Percentiles rank a stretch among this genome's conserved stretches.
Conservation (phyloP, 2,797 vertebrate species). For the Crenuchus spilurus region DNA sequence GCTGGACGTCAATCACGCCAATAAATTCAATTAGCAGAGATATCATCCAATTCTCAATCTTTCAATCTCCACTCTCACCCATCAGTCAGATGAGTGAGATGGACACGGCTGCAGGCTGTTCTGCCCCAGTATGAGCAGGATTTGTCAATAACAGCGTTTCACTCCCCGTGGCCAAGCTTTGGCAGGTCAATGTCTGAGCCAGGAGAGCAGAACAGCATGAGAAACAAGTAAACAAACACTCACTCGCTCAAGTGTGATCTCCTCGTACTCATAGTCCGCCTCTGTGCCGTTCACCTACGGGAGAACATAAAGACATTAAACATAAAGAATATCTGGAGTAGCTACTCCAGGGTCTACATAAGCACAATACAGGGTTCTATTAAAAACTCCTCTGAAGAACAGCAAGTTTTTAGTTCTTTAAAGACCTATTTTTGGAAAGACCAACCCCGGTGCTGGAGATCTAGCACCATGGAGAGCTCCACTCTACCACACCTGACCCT, state of each 20-base stretch:
- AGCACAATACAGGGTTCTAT: too few species aligned
- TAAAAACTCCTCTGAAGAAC: too few species aligned
- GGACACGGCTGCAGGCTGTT: background rate
- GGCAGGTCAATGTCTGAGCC: background rate
- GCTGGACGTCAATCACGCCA: background rate
- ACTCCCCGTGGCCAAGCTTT: background rate
- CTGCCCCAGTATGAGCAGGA: background rate
- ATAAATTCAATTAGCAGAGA: conserved; percentile 3
- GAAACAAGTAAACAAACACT: conserved; percentile 47
- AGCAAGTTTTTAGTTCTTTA: too few species aligned
- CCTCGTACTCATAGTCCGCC: conserved; percentile 95
- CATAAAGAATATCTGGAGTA: too few species aligned
- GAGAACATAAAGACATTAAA: background rate
- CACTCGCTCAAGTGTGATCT: conserved; percentile 97
- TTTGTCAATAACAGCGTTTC: background rate
- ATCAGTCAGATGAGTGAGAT: background rate
- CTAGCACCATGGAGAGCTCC: too few species aligned
- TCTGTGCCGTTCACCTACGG: conserved; percentile 93
- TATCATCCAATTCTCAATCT: background rate
- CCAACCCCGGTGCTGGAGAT: too few species aligned
- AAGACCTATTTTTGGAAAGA: too few species aligned
- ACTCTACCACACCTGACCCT: too few species aligned
- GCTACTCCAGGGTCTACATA: too few species aligned
- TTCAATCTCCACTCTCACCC: background rate
- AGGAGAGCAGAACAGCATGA: background rate